phyloP scores from a whole-genome alignment of 2,797 vertebrate genomes.

The Anniella stebbinsi region DNA sequence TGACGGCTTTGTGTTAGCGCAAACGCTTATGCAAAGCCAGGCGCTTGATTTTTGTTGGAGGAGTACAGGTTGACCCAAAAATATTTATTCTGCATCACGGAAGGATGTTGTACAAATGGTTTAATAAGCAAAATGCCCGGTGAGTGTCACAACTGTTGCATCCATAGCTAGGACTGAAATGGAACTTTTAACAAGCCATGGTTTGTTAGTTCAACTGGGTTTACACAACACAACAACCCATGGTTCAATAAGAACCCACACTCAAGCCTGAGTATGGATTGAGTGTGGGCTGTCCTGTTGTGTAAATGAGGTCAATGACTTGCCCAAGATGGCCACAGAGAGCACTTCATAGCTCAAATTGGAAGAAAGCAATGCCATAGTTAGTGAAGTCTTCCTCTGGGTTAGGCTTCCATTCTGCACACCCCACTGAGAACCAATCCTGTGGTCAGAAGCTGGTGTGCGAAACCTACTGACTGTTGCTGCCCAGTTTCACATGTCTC shows the following conservation, averaged over 20 bases:
- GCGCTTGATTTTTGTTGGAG: neutral
- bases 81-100: constrained; percentile 47
- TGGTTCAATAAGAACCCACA: too few relatives aligned
- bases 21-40: neutral
- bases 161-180: accelerated
- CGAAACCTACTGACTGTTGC: neutral
- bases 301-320: neutral
- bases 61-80: constrained; percentile 28
- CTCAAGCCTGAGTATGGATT: too few relatives aligned
- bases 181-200: neutral
- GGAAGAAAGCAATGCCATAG: neutral
- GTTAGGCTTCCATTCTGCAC: neutral
- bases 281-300: too few relatives aligned
- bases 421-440: neutral
- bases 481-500: neutral
- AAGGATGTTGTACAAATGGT: constrained; percentile 42
- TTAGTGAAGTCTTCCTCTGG: neutral
- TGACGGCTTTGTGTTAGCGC: neutral
- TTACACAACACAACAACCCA: too few relatives aligned
- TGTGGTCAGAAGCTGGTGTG: neutral
- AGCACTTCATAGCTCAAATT: neutral
- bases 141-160: neutral
- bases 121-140: constrained; percentile 45
- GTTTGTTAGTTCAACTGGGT: too few relatives aligned
- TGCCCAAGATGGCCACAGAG: neutral